These are phyloP conservation scores for Asobara japonica DNA, from an alignment of 1,140 invertebrate species.

Conservation along the genomic window DNA sequence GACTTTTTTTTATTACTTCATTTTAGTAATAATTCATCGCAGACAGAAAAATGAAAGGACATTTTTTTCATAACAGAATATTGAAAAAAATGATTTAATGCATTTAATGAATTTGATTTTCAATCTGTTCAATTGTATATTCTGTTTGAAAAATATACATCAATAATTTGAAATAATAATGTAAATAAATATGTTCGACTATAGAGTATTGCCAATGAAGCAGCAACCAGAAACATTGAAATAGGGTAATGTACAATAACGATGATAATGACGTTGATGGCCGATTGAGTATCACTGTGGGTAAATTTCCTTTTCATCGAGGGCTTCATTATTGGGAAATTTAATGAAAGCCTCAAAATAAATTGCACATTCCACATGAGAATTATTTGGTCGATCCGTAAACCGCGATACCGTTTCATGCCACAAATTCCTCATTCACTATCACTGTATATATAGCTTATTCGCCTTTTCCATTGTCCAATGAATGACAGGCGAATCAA, in stretches of 20 bases:
- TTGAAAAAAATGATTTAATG: no score
- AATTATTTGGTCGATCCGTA: slow-evolving; percentile 19
- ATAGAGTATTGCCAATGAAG: background rate
- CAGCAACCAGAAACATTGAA: slow-evolving; percentile 26
- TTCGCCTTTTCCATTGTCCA: slow-evolving; percentile 9
- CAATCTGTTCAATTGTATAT: no score
- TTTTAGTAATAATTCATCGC: no score
- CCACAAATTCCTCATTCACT: background rate
- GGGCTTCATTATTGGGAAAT: slow-evolving; percentile 31
- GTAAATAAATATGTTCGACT: background rate
- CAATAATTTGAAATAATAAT: background rate
- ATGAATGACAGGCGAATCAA: slow-evolving; percentile 29
- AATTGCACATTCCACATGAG: slow-evolving; percentile 30
- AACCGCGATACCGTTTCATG: slow-evolving; percentile 18
- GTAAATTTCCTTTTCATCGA: slow-evolving; percentile 39
- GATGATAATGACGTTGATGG: slow-evolving; percentile 36
- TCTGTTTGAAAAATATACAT: no score
- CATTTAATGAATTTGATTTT: no score
- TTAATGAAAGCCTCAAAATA: slow-evolving; percentile 40
- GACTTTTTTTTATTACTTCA: no score
- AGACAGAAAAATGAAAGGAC: no score
- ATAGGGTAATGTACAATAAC: slow-evolving; percentile 33
- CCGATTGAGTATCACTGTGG: slow-evolving; percentile 38
- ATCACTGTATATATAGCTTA: background rate
- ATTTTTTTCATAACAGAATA: background rate